Conservation (phyloP, 1,140 invertebrate species). For the Aphis craccivora region DNA sequence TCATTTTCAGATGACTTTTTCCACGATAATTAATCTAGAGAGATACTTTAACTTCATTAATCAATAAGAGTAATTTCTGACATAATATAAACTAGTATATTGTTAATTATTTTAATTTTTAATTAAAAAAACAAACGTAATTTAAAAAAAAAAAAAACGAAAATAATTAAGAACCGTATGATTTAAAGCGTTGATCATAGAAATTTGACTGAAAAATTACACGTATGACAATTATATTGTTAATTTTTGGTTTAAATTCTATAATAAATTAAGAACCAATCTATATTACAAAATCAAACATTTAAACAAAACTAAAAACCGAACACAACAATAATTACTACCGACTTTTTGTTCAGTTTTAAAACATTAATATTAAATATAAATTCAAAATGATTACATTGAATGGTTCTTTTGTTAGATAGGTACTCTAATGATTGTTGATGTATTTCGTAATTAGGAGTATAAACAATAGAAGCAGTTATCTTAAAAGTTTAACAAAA, state of each 20-base stretch:
- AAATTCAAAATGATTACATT: neutral
- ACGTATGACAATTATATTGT: neutral
- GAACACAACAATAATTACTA: neutral
- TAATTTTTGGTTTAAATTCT: neutral
- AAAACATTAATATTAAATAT: conserved; percentile 7
- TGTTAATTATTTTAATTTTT: neutral
- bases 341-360: neutral
- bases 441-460: conserved; percentile 47
- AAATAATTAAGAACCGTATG: neutral
- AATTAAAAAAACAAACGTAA: neutral
- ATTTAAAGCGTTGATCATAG: neutral
- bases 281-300: neutral
- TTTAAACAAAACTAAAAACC: neutral
- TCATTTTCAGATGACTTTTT: neutral
- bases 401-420: neutral
- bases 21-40: neutral
- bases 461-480: neutral
- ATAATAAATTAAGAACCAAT: neutral
- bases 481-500: conserved; percentile 31
- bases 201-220: neutral
- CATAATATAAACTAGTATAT: neutral
- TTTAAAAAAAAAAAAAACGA: neutral
- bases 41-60: neutral
- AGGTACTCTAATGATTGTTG: conserved; percentile 22
- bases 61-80: neutral